A percentile compares a stretch with the other conserved stretches of the same genome.
Evolutionary conservation across 2,888 invertebrate genomes (phyloP).

Genomic region (Dexiosoma caninum): DNA sequence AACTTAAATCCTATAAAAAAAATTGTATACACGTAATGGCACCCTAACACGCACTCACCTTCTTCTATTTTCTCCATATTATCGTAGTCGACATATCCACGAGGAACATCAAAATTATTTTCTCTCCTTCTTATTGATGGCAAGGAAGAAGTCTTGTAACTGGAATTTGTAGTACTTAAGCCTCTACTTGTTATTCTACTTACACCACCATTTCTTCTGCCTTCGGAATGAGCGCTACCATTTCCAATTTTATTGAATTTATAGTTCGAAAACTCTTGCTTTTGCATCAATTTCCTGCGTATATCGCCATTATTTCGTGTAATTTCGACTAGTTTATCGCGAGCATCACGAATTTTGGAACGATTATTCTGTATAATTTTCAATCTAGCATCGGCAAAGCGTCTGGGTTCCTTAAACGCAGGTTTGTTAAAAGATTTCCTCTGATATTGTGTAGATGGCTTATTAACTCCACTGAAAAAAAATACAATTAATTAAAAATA

Average conservation of each 20-base stretch:
- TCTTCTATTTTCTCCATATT: conserved; percentile 76
- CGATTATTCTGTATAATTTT: conserved; percentile 89
- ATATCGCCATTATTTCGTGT: conserved; percentile 87
- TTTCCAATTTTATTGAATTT: conserved; percentile 37
- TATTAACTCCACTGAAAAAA: conserved; percentile 46
- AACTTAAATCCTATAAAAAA: no score
- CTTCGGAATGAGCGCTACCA: conserved; percentile 54
- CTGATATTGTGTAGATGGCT: conserved; percentile 44
- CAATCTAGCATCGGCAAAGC: conserved; percentile 83
- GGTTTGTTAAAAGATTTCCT: conserved; percentile 64
- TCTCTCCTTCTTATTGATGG: conserved; percentile 54
- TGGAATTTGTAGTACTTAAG: conserved; percentile 59
- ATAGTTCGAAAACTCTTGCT: conserved; percentile 71
- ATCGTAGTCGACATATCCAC: conserved; percentile 76
- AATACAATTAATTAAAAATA: neutral
- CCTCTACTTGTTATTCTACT: conserved; percentile 49
- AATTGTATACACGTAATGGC: no score
- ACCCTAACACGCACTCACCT: no score
- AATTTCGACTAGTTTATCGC: conserved; percentile 87
- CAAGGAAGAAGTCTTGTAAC: conserved; percentile 35
- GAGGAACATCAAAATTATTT: conserved; percentile 70
- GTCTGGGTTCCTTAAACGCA: conserved; percentile 63
- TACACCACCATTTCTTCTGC: conserved; percentile 7
- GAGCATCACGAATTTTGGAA: conserved; percentile 86
- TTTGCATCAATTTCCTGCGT: conserved; percentile 83